Evolutionary conservation across 2,888 invertebrate genomes (phyloP).

Genomic region (Pyrgus malvae): DNA sequence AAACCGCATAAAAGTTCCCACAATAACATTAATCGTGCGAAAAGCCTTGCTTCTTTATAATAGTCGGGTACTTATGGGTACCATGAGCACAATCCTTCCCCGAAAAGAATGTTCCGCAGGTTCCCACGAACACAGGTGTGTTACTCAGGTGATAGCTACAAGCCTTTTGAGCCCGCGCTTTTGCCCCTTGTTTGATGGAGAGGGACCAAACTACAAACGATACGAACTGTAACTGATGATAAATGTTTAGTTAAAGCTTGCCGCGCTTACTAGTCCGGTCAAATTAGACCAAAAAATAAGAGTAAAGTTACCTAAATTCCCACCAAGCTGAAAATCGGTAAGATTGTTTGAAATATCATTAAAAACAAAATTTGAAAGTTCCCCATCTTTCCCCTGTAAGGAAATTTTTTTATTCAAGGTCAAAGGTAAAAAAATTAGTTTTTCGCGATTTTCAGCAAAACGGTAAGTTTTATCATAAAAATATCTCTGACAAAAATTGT

Average conservation of each 20-base stretch:
- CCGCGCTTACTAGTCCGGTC: background rate
- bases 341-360: too few species aligned
- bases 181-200: slow-evolving; percentile 31
- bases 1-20: background rate
- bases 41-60: slow-evolving; percentile 8
- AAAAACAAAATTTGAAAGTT: too few species aligned
- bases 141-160: slow-evolving; percentile 60
- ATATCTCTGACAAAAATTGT: too few species aligned
- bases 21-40: background rate
- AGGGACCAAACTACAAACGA: background rate
- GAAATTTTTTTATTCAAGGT: too few species aligned
- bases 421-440: too few species aligned
- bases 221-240: background rate
- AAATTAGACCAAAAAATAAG: too few species aligned
- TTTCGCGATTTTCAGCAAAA: too few species aligned
- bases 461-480: too few species aligned
- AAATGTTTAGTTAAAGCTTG: too few species aligned
- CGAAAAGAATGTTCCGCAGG: slow-evolving; percentile 39
- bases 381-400: too few species aligned
- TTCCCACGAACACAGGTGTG: slow-evolving; percentile 60
- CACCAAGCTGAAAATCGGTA: too few species aligned
- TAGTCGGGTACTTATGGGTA: background rate
- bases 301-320: too few species aligned
- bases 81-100: slow-evolving; percentile 36
- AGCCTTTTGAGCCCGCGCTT: slow-evolving; percentile 45